Conservation (phyloP, 53 echinoderm and acorn worm species). For the Actinopyga echinites region DNA sequence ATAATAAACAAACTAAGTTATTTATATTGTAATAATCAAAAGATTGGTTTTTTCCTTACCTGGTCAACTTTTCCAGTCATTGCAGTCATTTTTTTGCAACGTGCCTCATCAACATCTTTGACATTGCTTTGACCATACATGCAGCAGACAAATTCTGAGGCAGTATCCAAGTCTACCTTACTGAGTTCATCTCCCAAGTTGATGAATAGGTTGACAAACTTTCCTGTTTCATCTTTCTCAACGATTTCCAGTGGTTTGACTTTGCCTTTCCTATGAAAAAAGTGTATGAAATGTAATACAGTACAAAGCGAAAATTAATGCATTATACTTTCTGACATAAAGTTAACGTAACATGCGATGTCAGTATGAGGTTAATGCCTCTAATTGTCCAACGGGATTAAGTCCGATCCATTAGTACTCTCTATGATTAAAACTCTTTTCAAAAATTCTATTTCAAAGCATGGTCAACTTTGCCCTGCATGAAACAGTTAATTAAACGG, state of each 20-base stretch:
- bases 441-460: too few relatives aligned
- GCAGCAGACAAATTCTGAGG: slow-evolving; percentile 57
- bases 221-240: slow-evolving; percentile 45
- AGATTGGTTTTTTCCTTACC: neutral
- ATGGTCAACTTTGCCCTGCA: too few relatives aligned
- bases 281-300: neutral
- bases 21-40: neutral
- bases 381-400: too few relatives aligned
- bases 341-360: too few relatives aligned
- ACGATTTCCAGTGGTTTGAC: slow-evolving; percentile 52
- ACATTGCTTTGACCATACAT: slow-evolving; percentile 54
- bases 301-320: neutral
- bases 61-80: slow-evolving; percentile 64
- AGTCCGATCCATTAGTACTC: too few relatives aligned
- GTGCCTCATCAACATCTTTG: slow-evolving; percentile 53
- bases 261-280: slow-evolving; percentile 54
- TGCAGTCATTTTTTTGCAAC: slow-evolving; percentile 49
- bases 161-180: slow-evolving; percentile 30
- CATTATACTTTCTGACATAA: too few relatives aligned
- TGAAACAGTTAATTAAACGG: too few relatives aligned
- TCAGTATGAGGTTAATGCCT: too few relatives aligned
- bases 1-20: neutral
- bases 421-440: too few relatives aligned
- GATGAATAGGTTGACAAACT: slow-evolving; percentile 46
- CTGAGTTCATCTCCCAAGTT: neutral